phyloP scores from a whole-genome alignment of 2,113 vertebrate species.

The Tursiops truncatus region DNA sequence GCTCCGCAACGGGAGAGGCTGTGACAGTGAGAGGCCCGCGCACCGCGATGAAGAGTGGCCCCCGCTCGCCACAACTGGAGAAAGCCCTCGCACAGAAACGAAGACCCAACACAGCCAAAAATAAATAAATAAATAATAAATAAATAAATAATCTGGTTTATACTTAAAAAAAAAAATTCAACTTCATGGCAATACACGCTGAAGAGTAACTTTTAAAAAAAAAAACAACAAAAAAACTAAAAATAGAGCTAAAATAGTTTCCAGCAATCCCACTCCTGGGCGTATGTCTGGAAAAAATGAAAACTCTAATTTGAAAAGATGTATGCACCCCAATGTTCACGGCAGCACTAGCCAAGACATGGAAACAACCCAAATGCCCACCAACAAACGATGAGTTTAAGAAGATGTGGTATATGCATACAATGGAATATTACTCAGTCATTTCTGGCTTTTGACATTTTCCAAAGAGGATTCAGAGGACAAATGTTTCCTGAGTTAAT shows the following conservation, averaged over 20 bases:
- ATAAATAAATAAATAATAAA: no score
- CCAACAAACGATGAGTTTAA: not conserved
- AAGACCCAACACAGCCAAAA: no score
- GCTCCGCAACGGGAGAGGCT: no score
- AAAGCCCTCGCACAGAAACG: no score
- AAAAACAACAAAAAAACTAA: not conserved
- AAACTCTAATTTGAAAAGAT: not conserved
- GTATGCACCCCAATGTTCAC: no score
- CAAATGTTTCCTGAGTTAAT: not conserved
- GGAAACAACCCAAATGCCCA: not conserved
- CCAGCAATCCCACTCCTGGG: not conserved
- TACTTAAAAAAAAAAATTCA: no score
- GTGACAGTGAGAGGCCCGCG: no score
- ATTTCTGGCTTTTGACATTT: not conserved
- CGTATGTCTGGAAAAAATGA: not conserved
- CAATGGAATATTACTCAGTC: not conserved
- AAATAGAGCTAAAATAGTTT: not conserved
- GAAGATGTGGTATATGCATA: not conserved
- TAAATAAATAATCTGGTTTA: no score
- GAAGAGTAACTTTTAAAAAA: no score
- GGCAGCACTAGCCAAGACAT: not conserved
- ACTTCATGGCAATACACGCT: no score
- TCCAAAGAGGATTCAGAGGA: not conserved
- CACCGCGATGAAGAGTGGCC: no score
- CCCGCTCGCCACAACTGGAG: no score